These are phyloP conservation scores for Odontothrips loti DNA, from an alignment of 2,888 invertebrate genomes.

Conservation along the genomic window DNA sequence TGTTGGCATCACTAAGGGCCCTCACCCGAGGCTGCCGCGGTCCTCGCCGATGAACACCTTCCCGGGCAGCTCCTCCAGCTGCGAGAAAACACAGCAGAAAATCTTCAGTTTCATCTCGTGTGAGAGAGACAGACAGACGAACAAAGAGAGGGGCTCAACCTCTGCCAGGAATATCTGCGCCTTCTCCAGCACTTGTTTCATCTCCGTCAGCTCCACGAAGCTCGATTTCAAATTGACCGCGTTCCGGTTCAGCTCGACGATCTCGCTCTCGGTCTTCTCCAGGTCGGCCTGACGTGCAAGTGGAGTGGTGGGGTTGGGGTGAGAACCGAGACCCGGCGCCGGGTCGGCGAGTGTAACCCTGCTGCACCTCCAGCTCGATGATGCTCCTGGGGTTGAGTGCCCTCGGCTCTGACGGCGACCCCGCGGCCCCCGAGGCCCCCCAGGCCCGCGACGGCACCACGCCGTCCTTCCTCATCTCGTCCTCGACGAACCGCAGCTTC, in stretches of 20 bases:
- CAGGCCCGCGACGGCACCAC: constrained; percentile 46
- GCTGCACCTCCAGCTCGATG: constrained; percentile 77
- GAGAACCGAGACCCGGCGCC: no score
- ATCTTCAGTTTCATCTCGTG: neutral
- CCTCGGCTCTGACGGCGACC: constrained; percentile 57
- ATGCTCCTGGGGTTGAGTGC: constrained; percentile 77
- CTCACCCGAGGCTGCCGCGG: neutral
- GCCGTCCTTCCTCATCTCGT: constrained; percentile 53
- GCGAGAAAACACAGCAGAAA: neutral
- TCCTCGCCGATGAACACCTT: neutral
- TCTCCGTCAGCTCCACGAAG: constrained; percentile 83
- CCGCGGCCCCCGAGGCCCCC: no score
- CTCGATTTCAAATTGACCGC: constrained; percentile 89
- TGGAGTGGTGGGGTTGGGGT: no score
- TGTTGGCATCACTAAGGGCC: neutral
- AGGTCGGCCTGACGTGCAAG: constrained; percentile 71
- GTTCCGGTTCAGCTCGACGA: constrained; percentile 88
- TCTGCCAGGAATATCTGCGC: constrained; percentile 87
- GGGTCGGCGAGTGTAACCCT: no score
- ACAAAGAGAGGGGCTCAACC: no score
- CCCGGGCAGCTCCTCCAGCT: neutral
- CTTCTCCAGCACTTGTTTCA: constrained; percentile 86
- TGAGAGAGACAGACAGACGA: neutral
- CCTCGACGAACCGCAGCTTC: constrained; percentile 54
- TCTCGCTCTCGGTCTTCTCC: constrained; percentile 93